Percentiles rank a stretch among this genome's conserved stretches.
Evolutionary conservation across 2,797 vertebrate species (phyloP).

Genomic region (Allobates femoralis): DNA sequence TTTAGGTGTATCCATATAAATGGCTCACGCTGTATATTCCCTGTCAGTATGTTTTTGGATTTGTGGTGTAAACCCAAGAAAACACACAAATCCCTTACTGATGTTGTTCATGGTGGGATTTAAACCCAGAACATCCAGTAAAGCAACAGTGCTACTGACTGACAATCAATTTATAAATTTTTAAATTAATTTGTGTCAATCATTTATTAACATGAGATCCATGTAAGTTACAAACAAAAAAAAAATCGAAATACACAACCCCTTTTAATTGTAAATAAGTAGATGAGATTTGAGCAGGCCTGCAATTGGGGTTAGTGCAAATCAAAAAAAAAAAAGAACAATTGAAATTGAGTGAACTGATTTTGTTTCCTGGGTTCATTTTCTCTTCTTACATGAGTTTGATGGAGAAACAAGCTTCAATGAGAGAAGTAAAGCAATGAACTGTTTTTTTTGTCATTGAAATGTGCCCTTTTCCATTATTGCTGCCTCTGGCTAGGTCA

Average conservation of each 20-base stretch:
- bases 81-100: too few relatives aligned
- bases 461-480: constrained; percentile 62
- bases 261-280: not conserved
- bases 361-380: constrained; percentile 45
- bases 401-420: constrained; percentile 53
- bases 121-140: too few relatives aligned
- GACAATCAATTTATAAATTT: too few relatives aligned
- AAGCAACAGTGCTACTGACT: too few relatives aligned
- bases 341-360: constrained; percentile 16
- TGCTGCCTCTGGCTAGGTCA: constrained; percentile 68
- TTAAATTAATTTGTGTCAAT: too few relatives aligned
- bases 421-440: constrained; percentile 53
- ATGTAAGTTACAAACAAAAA: not conserved
- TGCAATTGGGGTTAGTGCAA: not conserved
- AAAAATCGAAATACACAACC: not conserved
- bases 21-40: too few relatives aligned
- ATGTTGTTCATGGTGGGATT: too few relatives aligned
- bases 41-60: too few relatives aligned
- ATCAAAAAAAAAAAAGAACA: not conserved
- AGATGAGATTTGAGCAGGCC: not conserved
- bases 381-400: constrained; percentile 39
- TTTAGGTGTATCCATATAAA: too few relatives aligned
- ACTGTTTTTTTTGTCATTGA: constrained; percentile 59
- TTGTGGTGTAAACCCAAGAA: too few relatives aligned
- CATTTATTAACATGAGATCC: too few relatives aligned